These are phyloP conservation scores for Pituophis catenifer DNA, from an alignment of 2,113 vertebrate species.

Conservation along the genomic window DNA sequence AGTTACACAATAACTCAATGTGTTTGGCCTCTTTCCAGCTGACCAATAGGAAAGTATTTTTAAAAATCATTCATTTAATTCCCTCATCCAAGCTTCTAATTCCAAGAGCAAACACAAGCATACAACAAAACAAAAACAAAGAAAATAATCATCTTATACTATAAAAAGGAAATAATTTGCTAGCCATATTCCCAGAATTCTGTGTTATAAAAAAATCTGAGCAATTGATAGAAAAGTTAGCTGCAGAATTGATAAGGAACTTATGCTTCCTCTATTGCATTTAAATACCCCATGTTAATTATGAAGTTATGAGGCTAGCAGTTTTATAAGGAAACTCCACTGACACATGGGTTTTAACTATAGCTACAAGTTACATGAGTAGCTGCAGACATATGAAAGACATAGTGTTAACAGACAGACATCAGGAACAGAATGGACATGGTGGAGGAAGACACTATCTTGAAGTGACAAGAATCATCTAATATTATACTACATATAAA, in stretches of 20 bases:
- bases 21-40: not conserved
- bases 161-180: not conserved
- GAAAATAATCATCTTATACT: not conserved
- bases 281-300: not conserved
- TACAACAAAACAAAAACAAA: not conserved
- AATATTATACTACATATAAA: not conserved
- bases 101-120: not conserved
- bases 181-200: not conserved
- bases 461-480: not conserved
- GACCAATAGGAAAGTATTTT: not conserved
- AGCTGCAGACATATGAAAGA: not conserved
- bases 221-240: not conserved
- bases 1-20: not conserved
- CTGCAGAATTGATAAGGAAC: not conserved
- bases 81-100: not conserved
- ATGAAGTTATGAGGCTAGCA: not conserved
- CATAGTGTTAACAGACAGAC: not conserved
- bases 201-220: not conserved
- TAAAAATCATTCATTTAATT: not conserved
- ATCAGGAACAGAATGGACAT: not conserved
- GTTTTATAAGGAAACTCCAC: not conserved
- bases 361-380: not conserved
- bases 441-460: not conserved
- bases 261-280: not conserved
- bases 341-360: not conserved